These are phyloP conservation scores for Busseola fusca DNA, from an alignment of 2,888 invertebrate genomes.

Conservation along the genomic window DNA sequence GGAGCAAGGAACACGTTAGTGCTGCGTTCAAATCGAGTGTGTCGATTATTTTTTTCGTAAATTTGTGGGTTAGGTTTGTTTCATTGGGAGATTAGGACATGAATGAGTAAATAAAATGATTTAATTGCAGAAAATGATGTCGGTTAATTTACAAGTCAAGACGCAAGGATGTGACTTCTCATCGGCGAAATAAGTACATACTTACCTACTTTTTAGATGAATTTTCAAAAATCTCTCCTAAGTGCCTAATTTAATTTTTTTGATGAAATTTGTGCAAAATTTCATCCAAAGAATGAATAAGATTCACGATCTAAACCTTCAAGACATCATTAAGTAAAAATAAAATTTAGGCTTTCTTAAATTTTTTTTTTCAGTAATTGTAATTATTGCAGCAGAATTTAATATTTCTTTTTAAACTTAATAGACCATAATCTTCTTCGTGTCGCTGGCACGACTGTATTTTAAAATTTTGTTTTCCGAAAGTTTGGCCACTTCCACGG, in stretches of 20 bases:
- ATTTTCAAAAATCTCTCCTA: not conserved
- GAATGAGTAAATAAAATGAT: not conserved
- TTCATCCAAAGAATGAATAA: not conserved
- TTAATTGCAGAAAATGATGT: not conserved
- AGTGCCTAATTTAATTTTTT: not conserved
- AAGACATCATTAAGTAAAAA: not conserved
- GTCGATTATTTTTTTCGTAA: not conserved
- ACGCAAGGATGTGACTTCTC: no score
- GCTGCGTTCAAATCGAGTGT: constrained; percentile 34
- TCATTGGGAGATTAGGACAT: no score
- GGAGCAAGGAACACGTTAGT: constrained; percentile 64
- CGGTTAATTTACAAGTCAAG: no score
- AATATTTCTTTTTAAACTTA: not conserved
- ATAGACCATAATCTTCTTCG: not conserved
- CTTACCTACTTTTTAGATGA: no score
- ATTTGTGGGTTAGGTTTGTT: constrained; percentile 5
- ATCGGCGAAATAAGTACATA: no score
- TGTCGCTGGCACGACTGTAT: no score
- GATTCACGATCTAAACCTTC: not conserved
- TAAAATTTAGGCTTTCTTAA: not conserved
- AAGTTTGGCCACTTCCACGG: no score
- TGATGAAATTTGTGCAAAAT: not conserved
- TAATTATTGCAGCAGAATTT: not conserved
- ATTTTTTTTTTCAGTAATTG: not conserved
- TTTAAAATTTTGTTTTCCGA: no score